Percentiles rank a stretch among this genome's conserved stretches.
phyloP scores from a whole-genome alignment of 1,140 invertebrate species.

The Octopus sinensis region DNA sequence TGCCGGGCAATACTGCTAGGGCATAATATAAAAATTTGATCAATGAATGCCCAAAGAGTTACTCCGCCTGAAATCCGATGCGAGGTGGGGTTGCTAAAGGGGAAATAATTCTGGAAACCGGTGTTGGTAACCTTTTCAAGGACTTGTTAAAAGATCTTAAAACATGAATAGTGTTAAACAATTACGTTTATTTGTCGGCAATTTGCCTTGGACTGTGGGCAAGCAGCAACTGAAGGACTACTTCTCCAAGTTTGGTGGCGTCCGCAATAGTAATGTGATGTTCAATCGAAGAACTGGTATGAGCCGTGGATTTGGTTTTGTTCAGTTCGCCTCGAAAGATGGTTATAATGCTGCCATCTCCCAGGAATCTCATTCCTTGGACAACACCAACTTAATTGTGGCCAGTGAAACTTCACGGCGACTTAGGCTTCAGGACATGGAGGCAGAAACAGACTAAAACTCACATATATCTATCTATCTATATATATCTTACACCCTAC shows the following conservation, averaged over 20 bases:
- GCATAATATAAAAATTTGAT: too few relatives aligned
- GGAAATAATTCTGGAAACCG: too few relatives aligned
- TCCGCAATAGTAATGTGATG: neutral
- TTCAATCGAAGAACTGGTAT: slow-evolving; percentile 11
- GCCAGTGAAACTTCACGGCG: neutral
- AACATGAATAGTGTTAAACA: neutral
- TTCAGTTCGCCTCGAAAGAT: neutral
- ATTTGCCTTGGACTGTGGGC: slow-evolving; percentile 9
- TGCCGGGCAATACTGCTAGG: too few relatives aligned
- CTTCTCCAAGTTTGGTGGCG: neutral
- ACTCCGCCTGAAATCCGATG: too few relatives aligned
- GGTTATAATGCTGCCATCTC: slow-evolving; percentile 1
- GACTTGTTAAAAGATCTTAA: neutral
- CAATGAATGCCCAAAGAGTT: too few relatives aligned
- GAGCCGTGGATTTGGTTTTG: slow-evolving; percentile 11
- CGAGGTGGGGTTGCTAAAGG: too few relatives aligned
- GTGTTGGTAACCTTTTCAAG: too few relatives aligned
- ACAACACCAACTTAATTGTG: neutral
- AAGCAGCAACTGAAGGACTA: slow-evolving; percentile 2
- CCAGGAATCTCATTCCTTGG: slow-evolving; percentile 6
- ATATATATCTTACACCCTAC: too few relatives aligned
- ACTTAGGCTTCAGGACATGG: neutral
- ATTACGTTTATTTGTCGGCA: slow-evolving; percentile 1
- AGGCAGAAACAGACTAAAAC: too few relatives aligned
- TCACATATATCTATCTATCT: too few relatives aligned